These are phyloP conservation scores for Uloborus plumipes DNA, from an alignment of 2,888 invertebrate genomes.

Conservation along the genomic window DNA sequence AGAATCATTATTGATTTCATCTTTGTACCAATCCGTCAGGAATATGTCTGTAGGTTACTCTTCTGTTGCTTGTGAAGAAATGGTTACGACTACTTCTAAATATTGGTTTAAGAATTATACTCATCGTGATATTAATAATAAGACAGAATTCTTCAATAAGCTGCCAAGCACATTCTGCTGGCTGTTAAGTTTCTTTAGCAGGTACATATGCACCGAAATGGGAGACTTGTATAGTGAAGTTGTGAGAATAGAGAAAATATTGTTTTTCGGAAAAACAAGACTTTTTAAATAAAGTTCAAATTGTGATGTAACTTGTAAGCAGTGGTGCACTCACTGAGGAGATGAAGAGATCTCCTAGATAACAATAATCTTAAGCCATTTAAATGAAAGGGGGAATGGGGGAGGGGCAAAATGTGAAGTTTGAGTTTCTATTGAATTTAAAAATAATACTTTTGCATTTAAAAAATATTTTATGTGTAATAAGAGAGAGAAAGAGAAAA, in stretches of 20 bases:
- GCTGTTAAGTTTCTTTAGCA: conserved; percentile 32
- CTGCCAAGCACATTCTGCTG: conserved; percentile 31
- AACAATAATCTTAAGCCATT: no score
- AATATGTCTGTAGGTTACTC: not conserved
- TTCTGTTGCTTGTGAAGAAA: not conserved
- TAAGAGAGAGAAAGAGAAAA: no score
- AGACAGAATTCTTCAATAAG: conserved; percentile 12
- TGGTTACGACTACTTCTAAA: conserved; percentile 24
- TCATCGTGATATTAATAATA: not conserved
- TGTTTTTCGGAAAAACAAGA: conserved; percentile 3
- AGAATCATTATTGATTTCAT: conserved; percentile 27
- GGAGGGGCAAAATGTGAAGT: no score
- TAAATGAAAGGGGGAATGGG: no score
- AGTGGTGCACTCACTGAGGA: no score
- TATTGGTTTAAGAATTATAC: conserved; percentile 28
- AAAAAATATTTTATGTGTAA: no score
- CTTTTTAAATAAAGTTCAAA: no score
- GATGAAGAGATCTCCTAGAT: no score
- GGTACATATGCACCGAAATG: conserved; percentile 15
- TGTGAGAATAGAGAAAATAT: conserved; percentile 20
- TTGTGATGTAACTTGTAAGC: no score
- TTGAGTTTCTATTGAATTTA: no score
- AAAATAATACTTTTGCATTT: no score
- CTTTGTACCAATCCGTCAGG: conserved; percentile 20
- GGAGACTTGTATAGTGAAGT: conserved; percentile 21